Conservation (phyloP, 1,140 invertebrate genomes). For the Tetragonula clypearis region DNA sequence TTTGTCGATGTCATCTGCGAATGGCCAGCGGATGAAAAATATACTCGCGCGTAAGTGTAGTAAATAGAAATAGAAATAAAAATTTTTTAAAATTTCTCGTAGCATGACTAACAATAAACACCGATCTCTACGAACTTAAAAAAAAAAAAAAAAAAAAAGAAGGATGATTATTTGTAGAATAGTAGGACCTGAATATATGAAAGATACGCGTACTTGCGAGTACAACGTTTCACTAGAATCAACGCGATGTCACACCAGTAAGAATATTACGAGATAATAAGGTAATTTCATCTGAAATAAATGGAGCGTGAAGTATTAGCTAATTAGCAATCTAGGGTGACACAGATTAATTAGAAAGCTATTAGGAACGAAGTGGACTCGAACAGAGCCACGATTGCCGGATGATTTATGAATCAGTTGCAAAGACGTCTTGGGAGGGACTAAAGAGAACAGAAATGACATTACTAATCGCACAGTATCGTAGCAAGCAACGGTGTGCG, state of each 20-base stretch:
- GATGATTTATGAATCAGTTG: slow-evolving; percentile 17
- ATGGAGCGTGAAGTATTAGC: slow-evolving; percentile 23
- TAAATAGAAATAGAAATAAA: too few species aligned
- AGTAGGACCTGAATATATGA: not conserved
- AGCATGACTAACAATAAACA: too few species aligned
- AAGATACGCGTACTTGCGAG: not conserved
- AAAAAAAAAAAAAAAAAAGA: too few species aligned
- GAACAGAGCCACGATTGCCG: not conserved
- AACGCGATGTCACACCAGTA: too few species aligned
- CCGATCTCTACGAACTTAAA: too few species aligned
- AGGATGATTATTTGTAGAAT: too few species aligned
- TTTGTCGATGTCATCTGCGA: too few species aligned
- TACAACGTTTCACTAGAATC: not conserved
- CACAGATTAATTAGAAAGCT: slow-evolving; percentile 24
- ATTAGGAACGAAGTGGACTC: slow-evolving; percentile 1
- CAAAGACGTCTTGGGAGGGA: not conserved
- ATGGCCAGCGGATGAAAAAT: too few species aligned
- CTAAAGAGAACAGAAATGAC: too few species aligned
- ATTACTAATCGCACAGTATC: not conserved
- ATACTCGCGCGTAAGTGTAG: too few species aligned
- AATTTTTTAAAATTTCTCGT: too few species aligned
- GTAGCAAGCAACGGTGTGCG: not conserved
- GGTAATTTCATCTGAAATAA: not conserved
- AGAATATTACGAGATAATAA: not conserved
- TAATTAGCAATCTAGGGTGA: not conserved